Base-by-base conservation (phyloP, 2,113 vertebrate genomes). In the Callorhinus ursinus region DNA sequence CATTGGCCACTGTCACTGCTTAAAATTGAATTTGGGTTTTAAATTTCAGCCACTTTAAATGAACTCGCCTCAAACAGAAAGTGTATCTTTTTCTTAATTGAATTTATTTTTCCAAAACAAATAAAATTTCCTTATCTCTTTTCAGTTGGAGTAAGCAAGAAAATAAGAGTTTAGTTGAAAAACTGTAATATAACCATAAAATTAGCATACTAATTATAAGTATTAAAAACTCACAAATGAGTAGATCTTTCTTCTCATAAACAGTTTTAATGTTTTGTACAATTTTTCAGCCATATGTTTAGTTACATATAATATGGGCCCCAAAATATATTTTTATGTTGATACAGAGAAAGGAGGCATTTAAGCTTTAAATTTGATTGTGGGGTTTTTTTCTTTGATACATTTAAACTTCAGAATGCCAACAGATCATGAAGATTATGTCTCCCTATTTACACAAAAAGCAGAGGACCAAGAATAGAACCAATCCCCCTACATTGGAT, bases 321-420 rank as follows among this genome's bases (percentile, higher is more conserved):
- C n/a, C 22, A 77, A 81, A 97, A 69, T 71, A 72, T 31, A 67
- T 36, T 28, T 57, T 0, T 90, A 8, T 90, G n/a, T n/a, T 42
- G 71, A 55, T 55, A 59, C 24, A 86, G 42, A 89, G 18, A 90
- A 90, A 86, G 21, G 77, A 91, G 36, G 14, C n/a, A 39, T 79
- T 93, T 80, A 42, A 14, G 93, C 51, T 97, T 90, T 6, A 71
- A 87, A 88, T 31, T 24, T 87, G 49, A 85, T 53, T 10, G 1
- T 82, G 14, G 55, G 7, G 7, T 26, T 92, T 51, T 76, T 94
- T 53, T 42, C 76, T 97, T 80, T 10, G 72, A 89, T 67, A 74
- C 88, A 65, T 96, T 36, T 72, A 51, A 86, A 87, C 74, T 95
- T 93, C 51, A 86, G 82, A 93, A 90, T 71, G 26, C 51, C 57